phyloP scores from a whole-genome alignment of 2,797 vertebrate genomes.

The Tamandua tetradactyla region DNA sequence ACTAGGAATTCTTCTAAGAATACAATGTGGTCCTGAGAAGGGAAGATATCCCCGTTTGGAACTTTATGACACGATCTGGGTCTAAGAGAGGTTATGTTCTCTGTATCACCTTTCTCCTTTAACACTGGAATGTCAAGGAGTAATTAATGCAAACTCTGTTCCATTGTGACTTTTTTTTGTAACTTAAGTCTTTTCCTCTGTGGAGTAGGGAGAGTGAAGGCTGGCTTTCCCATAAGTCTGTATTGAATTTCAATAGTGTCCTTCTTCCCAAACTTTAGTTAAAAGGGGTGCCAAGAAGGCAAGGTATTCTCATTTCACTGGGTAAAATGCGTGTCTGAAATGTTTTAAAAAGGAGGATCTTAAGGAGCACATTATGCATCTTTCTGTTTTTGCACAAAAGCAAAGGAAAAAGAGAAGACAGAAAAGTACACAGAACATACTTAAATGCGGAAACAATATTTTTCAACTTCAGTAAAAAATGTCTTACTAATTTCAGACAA shows the following conservation, averaged over 20 bases:
- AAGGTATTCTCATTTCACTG: not conserved
- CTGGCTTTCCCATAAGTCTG: not conserved
- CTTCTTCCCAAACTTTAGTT: conserved; percentile 33
- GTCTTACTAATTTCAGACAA: not conserved
- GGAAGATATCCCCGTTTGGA: not conserved
- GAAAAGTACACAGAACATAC: not conserved
- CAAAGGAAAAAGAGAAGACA: conserved; percentile 1
- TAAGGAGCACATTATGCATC: not conserved
- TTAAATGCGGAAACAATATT: not conserved
- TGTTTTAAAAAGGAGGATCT: not conserved
- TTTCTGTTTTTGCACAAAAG: conserved; percentile 27
- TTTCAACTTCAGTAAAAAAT: conserved; percentile 33
- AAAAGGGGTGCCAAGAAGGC: not conserved
- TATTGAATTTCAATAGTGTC: not conserved
- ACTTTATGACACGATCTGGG: not conserved
- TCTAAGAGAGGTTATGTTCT: not conserved
- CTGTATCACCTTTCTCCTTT: not conserved
- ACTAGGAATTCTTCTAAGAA: not conserved
- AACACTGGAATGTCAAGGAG: not conserved
- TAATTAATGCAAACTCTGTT: not conserved
- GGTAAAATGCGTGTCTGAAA: not conserved
- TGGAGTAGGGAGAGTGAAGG: not conserved
- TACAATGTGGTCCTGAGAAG: not conserved
- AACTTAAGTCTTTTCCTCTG: not conserved
- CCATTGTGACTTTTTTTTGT: conserved; percentile 28